Evolutionary conservation across 1,140 invertebrate species (phyloP).

Genomic region (Mycetomoellerius zeteki): DNA sequence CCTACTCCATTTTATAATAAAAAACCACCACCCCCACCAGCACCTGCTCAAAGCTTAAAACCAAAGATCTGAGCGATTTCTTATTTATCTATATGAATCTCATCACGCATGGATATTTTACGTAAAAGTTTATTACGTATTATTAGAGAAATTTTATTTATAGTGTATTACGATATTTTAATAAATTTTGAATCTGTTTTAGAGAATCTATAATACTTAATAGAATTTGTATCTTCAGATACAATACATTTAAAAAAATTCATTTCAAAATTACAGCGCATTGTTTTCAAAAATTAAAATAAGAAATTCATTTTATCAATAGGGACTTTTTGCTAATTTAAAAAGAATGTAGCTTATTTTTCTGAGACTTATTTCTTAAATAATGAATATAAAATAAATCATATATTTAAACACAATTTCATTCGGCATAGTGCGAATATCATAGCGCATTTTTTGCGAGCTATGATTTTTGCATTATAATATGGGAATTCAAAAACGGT

Average conservation of each 20-base stretch:
- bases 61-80: constrained; percentile 76
- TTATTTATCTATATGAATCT: constrained; percentile 27
- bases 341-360: background rate
- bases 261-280: constrained; percentile 2
- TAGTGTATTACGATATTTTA: background rate
- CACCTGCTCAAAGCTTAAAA: constrained; percentile 79
- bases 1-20: constrained; percentile 83
- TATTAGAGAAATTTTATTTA: constrained; percentile 20
- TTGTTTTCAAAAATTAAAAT: constrained; percentile 1
- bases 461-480: constrained; percentile 74
- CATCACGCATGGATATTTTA: background rate
- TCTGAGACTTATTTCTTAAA: constrained; percentile 9
- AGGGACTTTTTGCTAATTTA: background rate
- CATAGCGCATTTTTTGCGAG: constrained; percentile 35
- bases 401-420: constrained; percentile 18
- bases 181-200: constrained; percentile 3
- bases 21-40: constrained; percentile 85
- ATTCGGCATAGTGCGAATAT: constrained; percentile 66
- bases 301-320: background rate
- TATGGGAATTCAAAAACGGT: constrained; percentile 60
- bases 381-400: constrained; percentile 21
- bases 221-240: background rate
- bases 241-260: background rate
- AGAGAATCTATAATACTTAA: background rate
- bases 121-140: constrained; percentile 35